phyloP scores from a whole-genome alignment of 1,140 invertebrate genomes.

The Intoshia linei region DNA sequence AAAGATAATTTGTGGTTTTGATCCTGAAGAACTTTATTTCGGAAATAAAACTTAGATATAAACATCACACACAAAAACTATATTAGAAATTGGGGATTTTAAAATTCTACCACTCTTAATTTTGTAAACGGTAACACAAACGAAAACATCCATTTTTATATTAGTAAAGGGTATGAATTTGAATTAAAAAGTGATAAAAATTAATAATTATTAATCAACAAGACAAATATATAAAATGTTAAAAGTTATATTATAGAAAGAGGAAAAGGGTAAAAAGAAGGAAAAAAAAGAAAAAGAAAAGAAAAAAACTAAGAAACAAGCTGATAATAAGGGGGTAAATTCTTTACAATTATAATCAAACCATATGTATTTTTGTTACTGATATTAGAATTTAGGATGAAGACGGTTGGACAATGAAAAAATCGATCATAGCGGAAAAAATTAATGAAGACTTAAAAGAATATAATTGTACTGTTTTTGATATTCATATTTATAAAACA shows the following conservation, averaged over 20 bases:
- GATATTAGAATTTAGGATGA: conserved; percentile 13
- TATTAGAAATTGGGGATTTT: neutral
- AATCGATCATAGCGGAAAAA: conserved; percentile 18
- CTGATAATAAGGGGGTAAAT: conserved; percentile 15
- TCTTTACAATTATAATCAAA: neutral
- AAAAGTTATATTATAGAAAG: conserved; percentile 11
- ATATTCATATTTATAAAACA: neutral
- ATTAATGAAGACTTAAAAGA: conserved; percentile 15
- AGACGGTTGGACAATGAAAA: conserved; percentile 22
- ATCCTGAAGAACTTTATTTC: too few relatives aligned
- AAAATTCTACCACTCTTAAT: neutral
- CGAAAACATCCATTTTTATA: too few relatives aligned
- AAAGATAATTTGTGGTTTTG: too few relatives aligned
- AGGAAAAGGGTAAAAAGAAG: conserved; percentile 18
- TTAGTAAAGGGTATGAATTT: neutral
- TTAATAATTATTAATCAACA: conserved; percentile 9
- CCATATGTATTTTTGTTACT: neutral
- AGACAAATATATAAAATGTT: conserved; percentile 13
- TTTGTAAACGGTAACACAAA: too few relatives aligned
- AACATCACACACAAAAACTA: too few relatives aligned
- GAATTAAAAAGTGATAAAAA: neutral
- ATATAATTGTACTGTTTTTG: conserved; percentile 12
- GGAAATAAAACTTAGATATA: too few relatives aligned
- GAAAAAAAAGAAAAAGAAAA: conserved; percentile 15
- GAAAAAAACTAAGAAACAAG: conserved; percentile 15